A percentile compares a stretch with the other conserved stretches of the same genome.
phyloP scores from a whole-genome alignment of 2,888 invertebrate species.

The Platerodrilus igneus region DNA sequence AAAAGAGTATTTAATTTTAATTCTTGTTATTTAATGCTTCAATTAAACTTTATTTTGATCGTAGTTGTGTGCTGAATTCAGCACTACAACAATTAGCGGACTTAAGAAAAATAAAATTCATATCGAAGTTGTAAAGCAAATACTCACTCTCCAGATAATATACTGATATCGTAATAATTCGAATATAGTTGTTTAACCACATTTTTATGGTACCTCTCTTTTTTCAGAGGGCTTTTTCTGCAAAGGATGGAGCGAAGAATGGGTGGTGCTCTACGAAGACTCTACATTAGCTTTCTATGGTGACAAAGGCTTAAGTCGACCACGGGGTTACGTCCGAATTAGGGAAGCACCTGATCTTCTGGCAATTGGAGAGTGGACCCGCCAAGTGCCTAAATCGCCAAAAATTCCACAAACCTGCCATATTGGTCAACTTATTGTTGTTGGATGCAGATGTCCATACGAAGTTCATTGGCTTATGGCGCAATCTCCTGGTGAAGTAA shows the following conservation, averaged over 20 bases:
- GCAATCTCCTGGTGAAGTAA: conserved; percentile 71
- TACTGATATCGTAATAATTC: too few species aligned
- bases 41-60: too few species aligned
- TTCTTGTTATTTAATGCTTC: too few species aligned
- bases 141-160: too few species aligned
- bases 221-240: conserved; percentile 72
- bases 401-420: conserved; percentile 64
- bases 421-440: conserved; percentile 70
- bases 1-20: too few species aligned
- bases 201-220: too few species aligned
- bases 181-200: too few species aligned
- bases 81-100: too few species aligned
- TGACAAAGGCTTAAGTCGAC: conserved; percentile 52
- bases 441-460: conserved; percentile 63
- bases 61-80: too few species aligned
- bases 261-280: conserved; percentile 79
- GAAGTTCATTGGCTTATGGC: conserved; percentile 79
- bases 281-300: conserved; percentile 86
- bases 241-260: conserved; percentile 79
- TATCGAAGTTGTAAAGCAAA: too few species aligned
- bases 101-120: too few species aligned
- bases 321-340: conserved; percentile 55
- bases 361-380: conserved; percentile 76
- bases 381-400: conserved; percentile 70
- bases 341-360: conserved; percentile 78